Evolutionary conservation across 1,140 invertebrate species (phyloP).

Genomic region (Camponotus pennsylvanicus): DNA sequence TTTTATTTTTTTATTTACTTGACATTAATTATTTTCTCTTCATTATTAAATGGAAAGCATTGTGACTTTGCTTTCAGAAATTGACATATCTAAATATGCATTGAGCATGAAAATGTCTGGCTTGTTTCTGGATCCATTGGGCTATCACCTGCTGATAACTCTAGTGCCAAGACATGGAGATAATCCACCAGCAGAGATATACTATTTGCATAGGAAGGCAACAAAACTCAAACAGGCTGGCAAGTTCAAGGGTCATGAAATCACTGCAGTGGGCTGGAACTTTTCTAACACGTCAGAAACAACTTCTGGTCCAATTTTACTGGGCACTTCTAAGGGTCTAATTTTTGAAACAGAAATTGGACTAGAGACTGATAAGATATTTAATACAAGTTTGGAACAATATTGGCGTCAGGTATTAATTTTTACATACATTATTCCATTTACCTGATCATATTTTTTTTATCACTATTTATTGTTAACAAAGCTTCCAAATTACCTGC

Average conservation of each 20-base stretch:
- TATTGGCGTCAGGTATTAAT: conserved; percentile 94
- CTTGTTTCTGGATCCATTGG: conserved; percentile 95
- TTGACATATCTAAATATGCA: conserved; percentile 88
- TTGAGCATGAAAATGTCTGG: conserved; percentile 89
- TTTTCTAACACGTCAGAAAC: conserved; percentile 90
- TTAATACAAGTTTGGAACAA: conserved; percentile 91
- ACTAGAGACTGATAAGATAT: conserved; percentile 93
- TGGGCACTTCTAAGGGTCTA: conserved; percentile 96
- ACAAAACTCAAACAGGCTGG: conserved; percentile 89
- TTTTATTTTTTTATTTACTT: not conserved
- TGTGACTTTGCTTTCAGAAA: conserved; percentile 85
- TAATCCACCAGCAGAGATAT: conserved; percentile 90
- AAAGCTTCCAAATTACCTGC: conserved; percentile 92
- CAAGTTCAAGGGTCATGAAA: conserved; percentile 93
- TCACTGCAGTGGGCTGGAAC: conserved; percentile 97
- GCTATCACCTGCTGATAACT: conserved; percentile 93
- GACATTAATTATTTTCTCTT: not conserved
- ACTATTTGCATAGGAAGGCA: conserved; percentile 91
- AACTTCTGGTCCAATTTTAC: conserved; percentile 92
- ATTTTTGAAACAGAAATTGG: conserved; percentile 96
- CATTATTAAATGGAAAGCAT: not conserved
- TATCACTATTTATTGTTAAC: conserved; percentile 72
- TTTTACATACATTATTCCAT: conserved; percentile 28
- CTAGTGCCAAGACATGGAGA: conserved; percentile 89
- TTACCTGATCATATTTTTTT: conserved; percentile 69